Evolutionary conservation across 2,797 vertebrate genomes (phyloP), one percentile per base, ranked within the genome.

Genomic region (Naso thynnoides): DNA sequence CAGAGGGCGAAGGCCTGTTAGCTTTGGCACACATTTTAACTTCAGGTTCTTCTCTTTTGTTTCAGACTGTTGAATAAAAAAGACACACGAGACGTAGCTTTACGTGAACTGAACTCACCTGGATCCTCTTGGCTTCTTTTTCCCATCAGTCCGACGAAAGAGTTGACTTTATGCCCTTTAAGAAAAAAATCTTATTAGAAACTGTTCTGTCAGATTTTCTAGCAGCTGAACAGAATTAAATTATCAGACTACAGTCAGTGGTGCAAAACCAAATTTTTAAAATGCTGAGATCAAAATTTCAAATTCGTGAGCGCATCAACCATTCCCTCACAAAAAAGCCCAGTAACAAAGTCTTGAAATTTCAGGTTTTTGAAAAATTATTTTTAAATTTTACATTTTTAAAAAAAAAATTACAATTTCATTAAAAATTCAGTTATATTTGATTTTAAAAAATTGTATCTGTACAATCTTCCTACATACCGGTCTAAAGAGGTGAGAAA

Each of bases 141-240:
- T 4, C 95, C 95, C 95, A 95, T 95, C 89, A 95, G 88, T 6
- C 94, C 95, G 5, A 95, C 94, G 79, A 95, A 95, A 8, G 95
- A 95, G 85, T 95, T 95, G 68, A 95, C 78, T 93, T 94, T 95
- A 92, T 95, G 95, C 66, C 94, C 95, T 95, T 76, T 0, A 72
- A 67, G 65, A 1, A 42, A 53, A 75, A 65, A 15, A 0, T 8
- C 49, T 24, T 15, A 13, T 59, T 64, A 1, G 14, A 45, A 31
- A 19, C 16, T 27, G 6, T 36, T 18, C 14, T 23, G 6, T 36
- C 7, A n/a, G 14, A 15, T 3, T n/a, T 14, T 19, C 8, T 26
- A 6, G 8, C 9, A 53, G 2, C 10, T 18, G 8, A 38, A 39
- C 29, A 63, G 9, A 18, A 29, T 4, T 1, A 14, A 6, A 10